Evolutionary conservation across 2,113 vertebrate species (phyloP).

Genomic region (Dicrurus megarhynchus): DNA sequence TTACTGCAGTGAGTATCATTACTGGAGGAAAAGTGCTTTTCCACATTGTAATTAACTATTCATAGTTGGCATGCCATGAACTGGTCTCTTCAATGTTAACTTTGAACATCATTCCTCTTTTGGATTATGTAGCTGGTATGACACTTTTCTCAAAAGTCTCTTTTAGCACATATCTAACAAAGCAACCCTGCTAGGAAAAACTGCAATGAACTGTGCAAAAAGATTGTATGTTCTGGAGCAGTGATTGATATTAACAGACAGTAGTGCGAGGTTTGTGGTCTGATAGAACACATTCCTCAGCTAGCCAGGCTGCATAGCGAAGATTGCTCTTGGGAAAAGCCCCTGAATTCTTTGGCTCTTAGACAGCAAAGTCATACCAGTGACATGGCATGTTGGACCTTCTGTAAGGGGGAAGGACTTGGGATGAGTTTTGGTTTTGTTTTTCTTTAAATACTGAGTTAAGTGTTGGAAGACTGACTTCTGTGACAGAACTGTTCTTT

Average conservation of each 20-base stretch:
- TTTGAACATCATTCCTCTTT: background rate
- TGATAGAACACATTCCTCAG: conserved; percentile 55
- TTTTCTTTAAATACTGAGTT: background rate
- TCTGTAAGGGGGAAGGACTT: background rate
- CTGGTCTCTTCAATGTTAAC: background rate
- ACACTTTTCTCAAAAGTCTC: background rate
- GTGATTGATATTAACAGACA: conserved; percentile 17
- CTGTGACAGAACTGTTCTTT: background rate
- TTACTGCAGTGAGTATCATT: background rate
- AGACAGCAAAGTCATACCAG: conserved; percentile 47
- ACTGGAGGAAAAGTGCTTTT: background rate
- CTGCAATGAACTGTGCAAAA: background rate
- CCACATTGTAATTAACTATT: background rate
- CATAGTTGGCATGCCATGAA: background rate
- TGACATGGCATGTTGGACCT: conserved; percentile 34
- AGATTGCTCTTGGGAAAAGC: conserved; percentile 54
- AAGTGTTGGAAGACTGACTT: background rate
- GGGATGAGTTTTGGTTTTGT: background rate
- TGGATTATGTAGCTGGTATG: background rate
- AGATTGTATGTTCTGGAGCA: background rate
- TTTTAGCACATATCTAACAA: background rate
- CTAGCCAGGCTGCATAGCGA: conserved; percentile 32
- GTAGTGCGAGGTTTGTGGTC: conserved; percentile 24
- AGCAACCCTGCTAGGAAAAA: background rate
- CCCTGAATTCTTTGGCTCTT: conserved; percentile 56